These are phyloP conservation scores for Otolemur garnettii DNA, from an alignment of 2,113 vertebrate species.

Conservation along the genomic window DNA sequence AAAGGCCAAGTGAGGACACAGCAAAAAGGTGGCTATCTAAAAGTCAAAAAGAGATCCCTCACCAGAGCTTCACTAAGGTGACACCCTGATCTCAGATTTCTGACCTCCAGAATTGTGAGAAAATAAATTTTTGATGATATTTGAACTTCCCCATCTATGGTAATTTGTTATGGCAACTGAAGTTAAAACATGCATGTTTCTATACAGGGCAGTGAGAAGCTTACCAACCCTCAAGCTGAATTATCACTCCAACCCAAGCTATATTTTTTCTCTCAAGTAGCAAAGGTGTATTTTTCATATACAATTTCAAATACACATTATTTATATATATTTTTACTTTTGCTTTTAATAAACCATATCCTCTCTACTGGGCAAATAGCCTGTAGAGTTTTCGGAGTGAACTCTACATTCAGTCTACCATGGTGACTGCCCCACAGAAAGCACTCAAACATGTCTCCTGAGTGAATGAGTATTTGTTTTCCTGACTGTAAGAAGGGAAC, in stretches of 20 bases:
- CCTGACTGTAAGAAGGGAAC: not conserved
- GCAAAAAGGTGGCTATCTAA: not conserved
- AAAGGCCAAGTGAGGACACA: not conserved
- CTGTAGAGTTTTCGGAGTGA: not conserved
- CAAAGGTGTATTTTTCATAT: not conserved
- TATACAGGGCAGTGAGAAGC: not conserved
- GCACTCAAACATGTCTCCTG: not conserved
- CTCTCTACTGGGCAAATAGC: not conserved
- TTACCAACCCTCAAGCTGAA: not conserved
- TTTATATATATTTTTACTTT: not conserved
- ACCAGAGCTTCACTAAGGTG: not conserved
- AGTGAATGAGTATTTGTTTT: not conserved
- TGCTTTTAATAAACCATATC: slow-evolving; percentile 17
- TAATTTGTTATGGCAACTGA: not conserved
- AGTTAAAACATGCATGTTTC: not conserved
- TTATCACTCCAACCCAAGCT: not conserved
- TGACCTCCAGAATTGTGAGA: not conserved
- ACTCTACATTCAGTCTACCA: not conserved
- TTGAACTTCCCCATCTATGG: not conserved
- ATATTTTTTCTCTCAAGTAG: not conserved
- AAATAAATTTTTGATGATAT: not conserved
- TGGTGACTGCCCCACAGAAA: not conserved
- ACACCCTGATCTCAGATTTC: not conserved
- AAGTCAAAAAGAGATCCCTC: not conserved
- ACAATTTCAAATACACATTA: too few species aligned